Percentiles rank a stretch among this genome's conserved stretches.
Evolutionary conservation across 92 coral and sea anemone genomes (phyloP).

Genomic region (Phymanthus crucifer): DNA sequence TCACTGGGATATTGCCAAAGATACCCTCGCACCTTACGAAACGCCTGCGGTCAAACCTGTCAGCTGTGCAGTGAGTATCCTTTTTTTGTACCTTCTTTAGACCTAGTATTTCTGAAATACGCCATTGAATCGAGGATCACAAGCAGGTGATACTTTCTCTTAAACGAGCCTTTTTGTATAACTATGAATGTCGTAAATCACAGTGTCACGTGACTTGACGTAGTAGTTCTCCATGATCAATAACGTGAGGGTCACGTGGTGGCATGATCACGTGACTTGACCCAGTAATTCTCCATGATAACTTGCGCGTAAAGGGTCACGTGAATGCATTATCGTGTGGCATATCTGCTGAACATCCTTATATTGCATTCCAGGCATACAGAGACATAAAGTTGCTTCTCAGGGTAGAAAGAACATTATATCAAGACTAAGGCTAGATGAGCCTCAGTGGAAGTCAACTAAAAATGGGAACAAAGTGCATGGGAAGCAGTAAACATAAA

Average conservation of each 20-base stretch:
- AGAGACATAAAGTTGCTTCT: not conserved
- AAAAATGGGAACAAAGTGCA: conserved; percentile 16
- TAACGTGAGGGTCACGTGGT: no score
- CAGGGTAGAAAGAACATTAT: conserved; percentile 23
- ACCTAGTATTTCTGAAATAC: not conserved
- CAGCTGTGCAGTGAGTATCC: conserved; percentile 68
- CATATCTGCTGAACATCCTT: not conserved
- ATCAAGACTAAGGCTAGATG: conserved; percentile 34
- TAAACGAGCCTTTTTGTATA: no score
- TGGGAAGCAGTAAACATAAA: not conserved
- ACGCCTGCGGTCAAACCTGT: conserved; percentile 84
- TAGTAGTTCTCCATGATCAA: no score
- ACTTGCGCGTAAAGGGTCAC: not conserved
- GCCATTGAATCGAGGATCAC: not conserved
- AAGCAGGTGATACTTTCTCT: not conserved
- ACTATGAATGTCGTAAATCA: no score
- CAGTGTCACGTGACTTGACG: no score
- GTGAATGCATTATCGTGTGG: not conserved
- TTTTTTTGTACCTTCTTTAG: not conserved
- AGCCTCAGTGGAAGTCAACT: not conserved
- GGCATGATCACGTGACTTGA: not conserved
- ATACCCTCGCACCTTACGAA: conserved; percentile 72
- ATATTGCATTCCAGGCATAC: not conserved
- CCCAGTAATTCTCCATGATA: not conserved
- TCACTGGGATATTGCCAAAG: conserved; percentile 66